Conservation (phyloP, 1,140 invertebrate species). For the Drosophila kikkawai region DNA sequence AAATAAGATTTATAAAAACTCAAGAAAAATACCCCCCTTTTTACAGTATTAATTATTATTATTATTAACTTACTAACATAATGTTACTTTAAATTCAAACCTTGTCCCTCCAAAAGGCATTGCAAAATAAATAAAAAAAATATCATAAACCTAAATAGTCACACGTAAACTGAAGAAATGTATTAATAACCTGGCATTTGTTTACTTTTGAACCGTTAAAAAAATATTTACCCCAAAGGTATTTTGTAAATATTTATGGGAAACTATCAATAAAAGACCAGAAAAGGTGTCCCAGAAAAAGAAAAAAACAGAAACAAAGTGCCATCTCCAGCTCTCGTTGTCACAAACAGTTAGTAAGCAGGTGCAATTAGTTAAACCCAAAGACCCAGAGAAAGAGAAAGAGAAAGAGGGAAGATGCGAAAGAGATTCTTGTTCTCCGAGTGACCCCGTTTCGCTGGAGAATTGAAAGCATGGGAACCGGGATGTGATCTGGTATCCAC, state of each 20-base stretch:
- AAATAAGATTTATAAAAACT: background rate
- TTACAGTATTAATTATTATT: background rate
- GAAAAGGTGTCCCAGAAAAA: background rate
- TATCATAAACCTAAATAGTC: slow-evolving; percentile 1
- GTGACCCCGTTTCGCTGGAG: slow-evolving; percentile 10
- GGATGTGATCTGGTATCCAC: slow-evolving; percentile 2
- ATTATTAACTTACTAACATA: background rate
- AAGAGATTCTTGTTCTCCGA: slow-evolving; percentile 2
- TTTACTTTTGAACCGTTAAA: background rate
- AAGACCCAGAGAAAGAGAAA: background rate
- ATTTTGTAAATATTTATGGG: slow-evolving; percentile 2
- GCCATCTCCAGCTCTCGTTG: background rate
- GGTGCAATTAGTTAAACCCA: slow-evolving; percentile 12
- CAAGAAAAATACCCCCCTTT: background rate
- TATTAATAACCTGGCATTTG: background rate
- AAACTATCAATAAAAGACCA: background rate
- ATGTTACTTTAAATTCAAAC: slow-evolving; percentile 5
- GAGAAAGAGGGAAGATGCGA: too few relatives aligned
- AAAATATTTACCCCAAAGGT: background rate
- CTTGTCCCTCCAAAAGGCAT: background rate
- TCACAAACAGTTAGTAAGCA: slow-evolving; percentile 13
- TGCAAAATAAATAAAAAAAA: slow-evolving; percentile 4
- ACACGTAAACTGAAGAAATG: slow-evolving; percentile 5
- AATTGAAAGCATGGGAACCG: slow-evolving; percentile 7
- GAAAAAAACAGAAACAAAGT: background rate